Percentiles rank a stretch among this genome's conserved stretches.
Evolutionary conservation across 2,888 invertebrate genomes (phyloP).

Genomic region (Idaea biselata): DNA sequence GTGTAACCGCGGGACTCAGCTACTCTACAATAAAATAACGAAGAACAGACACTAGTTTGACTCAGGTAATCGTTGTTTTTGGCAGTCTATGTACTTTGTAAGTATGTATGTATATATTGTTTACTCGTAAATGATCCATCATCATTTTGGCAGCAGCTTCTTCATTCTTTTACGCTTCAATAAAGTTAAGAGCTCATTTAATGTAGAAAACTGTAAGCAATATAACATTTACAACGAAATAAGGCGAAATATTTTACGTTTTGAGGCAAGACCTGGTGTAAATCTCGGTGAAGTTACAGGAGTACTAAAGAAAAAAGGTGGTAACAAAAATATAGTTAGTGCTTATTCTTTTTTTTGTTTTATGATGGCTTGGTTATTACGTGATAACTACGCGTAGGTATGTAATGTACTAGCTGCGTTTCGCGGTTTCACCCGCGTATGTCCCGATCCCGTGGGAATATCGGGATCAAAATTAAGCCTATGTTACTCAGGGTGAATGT

Average conservation of each 20-base stretch:
- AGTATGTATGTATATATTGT: background rate
- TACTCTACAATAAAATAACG: too few species aligned
- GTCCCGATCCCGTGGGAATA: too few species aligned
- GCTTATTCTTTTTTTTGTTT: background rate
- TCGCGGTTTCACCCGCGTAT: too few species aligned
- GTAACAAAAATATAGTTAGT: background rate
- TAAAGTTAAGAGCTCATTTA: background rate
- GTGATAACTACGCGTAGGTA: too few species aligned
- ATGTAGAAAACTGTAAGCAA: background rate
- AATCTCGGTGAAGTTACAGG: background rate
- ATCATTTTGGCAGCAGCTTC: background rate
- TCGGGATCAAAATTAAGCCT: too few species aligned
- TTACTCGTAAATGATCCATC: background rate
- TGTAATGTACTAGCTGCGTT: too few species aligned
- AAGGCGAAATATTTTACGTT: background rate
- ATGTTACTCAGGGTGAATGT: too few species aligned
- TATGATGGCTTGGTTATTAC: background rate
- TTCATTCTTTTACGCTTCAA: conserved; percentile 14
- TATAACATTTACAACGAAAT: background rate
- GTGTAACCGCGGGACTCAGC: too few species aligned
- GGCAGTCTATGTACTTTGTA: background rate
- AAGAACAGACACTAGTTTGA: too few species aligned
- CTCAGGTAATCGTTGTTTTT: background rate
- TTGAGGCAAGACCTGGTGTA: background rate
- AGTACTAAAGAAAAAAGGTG: background rate